A percentile compares a stretch with the other conserved stretches of the same genome.
Conservation (phyloP, 2,797 vertebrate species). For the Microctenopoma lineatum region DNA sequence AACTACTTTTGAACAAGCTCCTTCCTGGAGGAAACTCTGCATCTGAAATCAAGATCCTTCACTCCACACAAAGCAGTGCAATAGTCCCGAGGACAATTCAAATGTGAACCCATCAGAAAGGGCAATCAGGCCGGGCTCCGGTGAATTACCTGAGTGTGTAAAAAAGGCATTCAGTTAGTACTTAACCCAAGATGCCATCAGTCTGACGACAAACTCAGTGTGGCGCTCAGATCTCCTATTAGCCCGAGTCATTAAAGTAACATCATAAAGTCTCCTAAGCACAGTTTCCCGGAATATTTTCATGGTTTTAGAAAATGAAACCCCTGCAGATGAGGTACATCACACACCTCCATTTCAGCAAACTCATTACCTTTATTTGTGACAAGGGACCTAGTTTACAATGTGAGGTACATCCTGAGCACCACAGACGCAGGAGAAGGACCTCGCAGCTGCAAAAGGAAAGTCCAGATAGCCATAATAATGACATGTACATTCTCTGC, state of each 20-base stretch:
- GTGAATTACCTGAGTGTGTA: conserved; percentile 27
- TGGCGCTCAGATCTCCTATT: conserved; percentile 32
- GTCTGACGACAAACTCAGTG: conserved; percentile 36
- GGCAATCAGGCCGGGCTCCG: conserved; percentile 8
- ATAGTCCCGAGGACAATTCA: conserved; percentile 19
- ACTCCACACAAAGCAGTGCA: not conserved
- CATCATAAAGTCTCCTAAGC: conserved; percentile 44
- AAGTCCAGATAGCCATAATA: not conserved
- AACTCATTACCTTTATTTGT: conserved; percentile 56
- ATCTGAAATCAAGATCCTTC: conserved; percentile 31
- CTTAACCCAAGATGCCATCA: conserved; percentile 47
- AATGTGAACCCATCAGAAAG: conserved; percentile 30
- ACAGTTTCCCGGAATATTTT: conserved; percentile 42
- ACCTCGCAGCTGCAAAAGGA: not conserved
- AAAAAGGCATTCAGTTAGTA: conserved; percentile 27
- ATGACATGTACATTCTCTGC: no score
- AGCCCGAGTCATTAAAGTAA: conserved; percentile 47
- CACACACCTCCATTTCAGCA: conserved; percentile 46
- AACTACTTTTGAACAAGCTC: not conserved
- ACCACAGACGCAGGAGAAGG: not conserved
- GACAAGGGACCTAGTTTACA: conserved; percentile 30
- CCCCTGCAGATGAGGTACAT: conserved; percentile 40
- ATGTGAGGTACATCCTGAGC: conserved; percentile 16
- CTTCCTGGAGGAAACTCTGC: conserved; percentile 15
- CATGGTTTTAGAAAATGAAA: conserved; percentile 13